Evolutionary conservation across 2,797 vertebrate species (phyloP).

Genomic region (Gadopsis bispinosus): DNA sequence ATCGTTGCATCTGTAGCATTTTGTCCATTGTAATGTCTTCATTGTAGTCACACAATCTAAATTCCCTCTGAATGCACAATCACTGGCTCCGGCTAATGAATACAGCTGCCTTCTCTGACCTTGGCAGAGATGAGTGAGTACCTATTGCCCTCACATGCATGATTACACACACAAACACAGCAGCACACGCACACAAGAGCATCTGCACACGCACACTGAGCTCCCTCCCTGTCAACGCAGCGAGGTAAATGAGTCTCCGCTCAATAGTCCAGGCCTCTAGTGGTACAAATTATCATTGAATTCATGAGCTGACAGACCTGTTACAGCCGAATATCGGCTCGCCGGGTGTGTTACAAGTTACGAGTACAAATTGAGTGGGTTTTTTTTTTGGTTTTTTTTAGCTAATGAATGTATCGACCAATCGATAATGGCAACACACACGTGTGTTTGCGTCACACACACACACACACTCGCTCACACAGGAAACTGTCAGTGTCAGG

Average conservation of each 20-base stretch:
- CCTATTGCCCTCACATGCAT: constrained; percentile 52
- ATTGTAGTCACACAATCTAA: constrained; percentile 61
- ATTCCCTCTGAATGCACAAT: constrained; percentile 71
- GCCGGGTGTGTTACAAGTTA: constrained; percentile 50
- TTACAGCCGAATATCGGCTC: constrained; percentile 45
- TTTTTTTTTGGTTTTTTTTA: constrained; percentile 42
- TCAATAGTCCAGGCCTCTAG: constrained; percentile 67
- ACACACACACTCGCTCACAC: constrained; percentile 27
- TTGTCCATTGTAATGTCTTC: constrained; percentile 46
- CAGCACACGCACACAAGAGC: constrained; percentile 29
- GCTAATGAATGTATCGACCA: constrained; percentile 69
- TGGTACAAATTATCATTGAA: constrained; percentile 73
- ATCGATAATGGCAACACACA: constrained; percentile 56
- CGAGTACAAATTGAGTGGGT: constrained; percentile 53
- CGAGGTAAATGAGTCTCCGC: constrained; percentile 66
- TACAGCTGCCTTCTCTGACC: constrained; percentile 74
- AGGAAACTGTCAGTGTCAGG: constrained; percentile 42
- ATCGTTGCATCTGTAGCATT: constrained; percentile 49
- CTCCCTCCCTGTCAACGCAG: constrained; percentile 58
- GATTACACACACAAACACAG: constrained; percentile 48
- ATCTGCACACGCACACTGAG: constrained; percentile 47
- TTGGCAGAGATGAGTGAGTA: constrained; percentile 71
- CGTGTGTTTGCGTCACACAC: constrained; percentile 28
- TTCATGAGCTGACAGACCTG: constrained; percentile 72
- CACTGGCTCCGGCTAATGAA: constrained; percentile 67